Conservation (phyloP, 2,113 vertebrate genomes). For the Sinocyclocheilus rhinocerous region DNA sequence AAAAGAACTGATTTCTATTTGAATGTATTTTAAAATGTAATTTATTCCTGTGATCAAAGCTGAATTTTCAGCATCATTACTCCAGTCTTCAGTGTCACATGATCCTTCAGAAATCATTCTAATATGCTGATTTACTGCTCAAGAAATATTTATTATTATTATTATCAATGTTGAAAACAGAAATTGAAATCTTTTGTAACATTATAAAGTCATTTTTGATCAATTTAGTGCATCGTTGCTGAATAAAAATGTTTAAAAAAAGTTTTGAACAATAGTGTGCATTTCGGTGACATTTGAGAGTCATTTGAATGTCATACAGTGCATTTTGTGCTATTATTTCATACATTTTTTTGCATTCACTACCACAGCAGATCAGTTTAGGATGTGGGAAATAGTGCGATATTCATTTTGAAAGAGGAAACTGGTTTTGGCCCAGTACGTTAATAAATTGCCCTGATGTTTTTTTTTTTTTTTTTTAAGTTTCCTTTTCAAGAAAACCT, state of each 20-base stretch:
- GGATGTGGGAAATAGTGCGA: neutral
- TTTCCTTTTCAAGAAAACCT: conserved; percentile 15
- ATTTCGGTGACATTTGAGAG: neutral
- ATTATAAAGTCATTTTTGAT: neutral
- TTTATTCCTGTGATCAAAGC: neutral
- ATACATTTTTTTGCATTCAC: neutral
- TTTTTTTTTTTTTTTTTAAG: neutral
- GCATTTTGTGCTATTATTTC: neutral
- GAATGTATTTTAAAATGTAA: neutral
- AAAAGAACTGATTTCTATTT: neutral
- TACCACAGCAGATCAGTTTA: neutral
- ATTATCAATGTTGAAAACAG: too few species aligned
- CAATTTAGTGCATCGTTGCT: neutral
- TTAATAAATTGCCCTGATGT: neutral
- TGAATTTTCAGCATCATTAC: neutral
- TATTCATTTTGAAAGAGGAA: conserved; percentile 50
- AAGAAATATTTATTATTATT: too few species aligned
- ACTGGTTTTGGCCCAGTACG: neutral
- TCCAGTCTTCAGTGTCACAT: neutral
- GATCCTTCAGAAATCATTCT: neutral
- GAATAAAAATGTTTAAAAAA: neutral
- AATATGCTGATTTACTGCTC: too few species aligned
- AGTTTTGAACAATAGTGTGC: neutral
- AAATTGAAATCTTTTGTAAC: too few species aligned
- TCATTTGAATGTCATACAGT: too few species aligned